A percentile compares a stretch with the other conserved stretches of the same genome.
Conservation (phyloP, 2,888 invertebrate species). For the Lasioglossum calceatum region DNA sequence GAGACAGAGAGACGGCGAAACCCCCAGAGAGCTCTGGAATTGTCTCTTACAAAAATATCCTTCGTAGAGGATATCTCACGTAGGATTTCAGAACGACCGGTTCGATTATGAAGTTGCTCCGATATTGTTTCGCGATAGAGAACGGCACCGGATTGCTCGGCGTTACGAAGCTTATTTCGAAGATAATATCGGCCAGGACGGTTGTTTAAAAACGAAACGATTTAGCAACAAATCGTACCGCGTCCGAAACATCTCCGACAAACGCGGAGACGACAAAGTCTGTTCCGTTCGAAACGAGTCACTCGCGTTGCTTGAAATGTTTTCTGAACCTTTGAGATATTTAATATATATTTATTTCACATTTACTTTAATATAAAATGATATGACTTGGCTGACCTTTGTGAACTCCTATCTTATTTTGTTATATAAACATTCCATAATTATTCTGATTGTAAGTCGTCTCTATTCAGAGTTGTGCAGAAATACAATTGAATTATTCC, state of each 20-base stretch:
- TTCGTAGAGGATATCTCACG: conserved; percentile 37
- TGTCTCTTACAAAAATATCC: conserved; percentile 50
- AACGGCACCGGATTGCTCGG: conserved; percentile 1
- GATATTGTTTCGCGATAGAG: conserved; percentile 37
- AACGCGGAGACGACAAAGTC: neutral
- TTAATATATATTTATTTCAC: too few species aligned
- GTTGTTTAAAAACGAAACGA: conserved; percentile 3
- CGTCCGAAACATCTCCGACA: neutral
- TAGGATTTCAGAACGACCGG: conserved; percentile 32
- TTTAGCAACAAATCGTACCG: neutral
- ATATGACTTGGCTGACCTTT: too few species aligned
- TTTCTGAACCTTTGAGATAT: neutral
- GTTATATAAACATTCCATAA: neutral
- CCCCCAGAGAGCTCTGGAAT: conserved; percentile 45
- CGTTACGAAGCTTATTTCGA: conserved; percentile 8
- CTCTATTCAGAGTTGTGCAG: too few species aligned
- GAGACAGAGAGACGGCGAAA: conserved; percentile 24
- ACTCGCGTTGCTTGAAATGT: neutral
- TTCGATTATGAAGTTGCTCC: conserved; percentile 49
- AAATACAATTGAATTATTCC: too few species aligned
- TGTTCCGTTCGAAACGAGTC: neutral
- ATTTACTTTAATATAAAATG: too few species aligned
- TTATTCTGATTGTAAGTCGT: neutral
- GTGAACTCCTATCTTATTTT: neutral
- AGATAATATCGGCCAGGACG: neutral